Base-by-base conservation (phyloP, 2,888 invertebrate genomes). In the Ornithoptera priamus region DNA sequence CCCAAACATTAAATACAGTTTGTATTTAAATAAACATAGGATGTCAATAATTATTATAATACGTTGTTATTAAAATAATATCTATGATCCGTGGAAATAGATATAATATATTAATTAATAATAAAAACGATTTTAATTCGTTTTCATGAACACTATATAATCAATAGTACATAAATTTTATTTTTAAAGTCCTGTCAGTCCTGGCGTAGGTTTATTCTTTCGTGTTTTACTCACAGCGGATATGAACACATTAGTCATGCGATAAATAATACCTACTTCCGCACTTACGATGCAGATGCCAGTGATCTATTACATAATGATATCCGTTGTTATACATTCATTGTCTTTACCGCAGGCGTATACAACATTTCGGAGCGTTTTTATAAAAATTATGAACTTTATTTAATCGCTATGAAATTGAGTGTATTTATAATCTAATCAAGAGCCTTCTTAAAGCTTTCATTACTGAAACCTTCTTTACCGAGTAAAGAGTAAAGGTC, bases 261-360 rank as follows among this genome's bases (percentile, higher is more conserved):
- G 65, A 46, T 65, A 64, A 69, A 65, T 58, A 61, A 61, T 63
- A 70, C 67, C 67, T 60, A 70, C 67, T 67, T 70, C 67, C 67
- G 67, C 67, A 70, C 57, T 70, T 67, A 64, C 63, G 59, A 64
- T 70, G 63, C 64, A 64, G 56, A 70, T 70, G 59, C 60, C 62
- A 60, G 30, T 50, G 30, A 70, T 64, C 39, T 67, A 56, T 70
- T 67, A 70, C 70, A 60, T 61, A 67, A 70, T 57, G n/a, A 42
- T 58, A 68, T 68, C n/a, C 65, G 58, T 57, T 59, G 18, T 58
- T 22, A 42, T 50, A 50, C 15, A 50, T 50, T 50, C 18, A 17
- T 17, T 50, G 18, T 4, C 15, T 50, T 18, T 50, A 50, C 50
- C 15, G 18, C 12, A 17, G 15, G 50, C 50, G 50, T 50, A 50